Evolutionary conservation across 23 tunicate genomes (phyloP), one percentile per base, ranked within the genome.

Genomic region (Clavelina lepadiformis): DNA sequence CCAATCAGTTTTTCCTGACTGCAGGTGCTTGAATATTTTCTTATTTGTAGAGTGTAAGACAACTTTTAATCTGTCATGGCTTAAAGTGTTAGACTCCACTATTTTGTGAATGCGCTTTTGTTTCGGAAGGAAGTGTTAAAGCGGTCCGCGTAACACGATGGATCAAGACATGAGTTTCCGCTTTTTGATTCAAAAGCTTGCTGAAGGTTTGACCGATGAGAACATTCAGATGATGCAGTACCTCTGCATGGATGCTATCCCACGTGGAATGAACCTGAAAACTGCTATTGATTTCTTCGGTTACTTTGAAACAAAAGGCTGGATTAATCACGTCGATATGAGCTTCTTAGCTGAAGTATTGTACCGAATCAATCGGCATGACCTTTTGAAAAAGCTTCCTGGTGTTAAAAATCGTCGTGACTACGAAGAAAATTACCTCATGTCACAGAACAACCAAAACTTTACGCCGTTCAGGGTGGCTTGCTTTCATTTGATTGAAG

Each of bases 161-260:
- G 57, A 25, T 46, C 3, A 19, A 2, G 57, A 46, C 3, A 28
- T 46, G 6, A 6, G 7, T 6, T 76, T 76, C 66, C 82, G 82
- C 29, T 8, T 22, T 22, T 31, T 76, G 38, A 63, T 77, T 62
- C 93, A 74, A 30, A 60, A 52, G 24, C 61, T 83, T 38, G 41
- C 31, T 29, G 82, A 75, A 28, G 82, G 78, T 6, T 55, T 83
- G 0, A 76, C 78, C 11, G 46, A 23, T 1, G 83, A 83, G 36
- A 76, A 83, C 61, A 41, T 85, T 2, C 33, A 35, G 30, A 78
- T 64, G 54, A 56, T 85, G 8, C 41, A 53, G 35, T 85, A 69
- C 53, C 38, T 79, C 23, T 83, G 93, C 57, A 60, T 67, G 35
- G 96, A 75, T 64, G 72, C 72, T 3, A 51, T 75, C 35, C 63